phyloP scores from a whole-genome alignment of 2,797 vertebrate genomes.

The Agapornis canus region DNA sequence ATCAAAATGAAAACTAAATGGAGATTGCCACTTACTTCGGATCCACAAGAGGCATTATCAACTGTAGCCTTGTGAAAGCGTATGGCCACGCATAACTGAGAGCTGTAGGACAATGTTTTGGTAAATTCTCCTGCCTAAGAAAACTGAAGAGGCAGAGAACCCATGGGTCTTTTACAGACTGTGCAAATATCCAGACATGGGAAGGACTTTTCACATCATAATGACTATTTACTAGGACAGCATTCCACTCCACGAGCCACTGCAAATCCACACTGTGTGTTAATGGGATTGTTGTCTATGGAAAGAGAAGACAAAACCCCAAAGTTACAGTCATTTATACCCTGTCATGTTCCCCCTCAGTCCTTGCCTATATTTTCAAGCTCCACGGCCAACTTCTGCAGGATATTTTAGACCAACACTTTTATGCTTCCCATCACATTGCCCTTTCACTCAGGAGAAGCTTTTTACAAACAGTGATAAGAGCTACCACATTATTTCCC shows the following conservation, averaged over 20 bases:
- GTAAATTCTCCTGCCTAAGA: constrained; percentile 94
- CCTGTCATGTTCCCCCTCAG: neutral
- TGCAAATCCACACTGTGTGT: constrained; percentile 95
- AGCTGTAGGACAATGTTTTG: constrained; percentile 93
- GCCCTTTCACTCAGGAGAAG: neutral
- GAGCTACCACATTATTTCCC: neutral
- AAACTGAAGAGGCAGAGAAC: constrained; percentile 98
- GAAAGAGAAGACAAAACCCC: neutral
- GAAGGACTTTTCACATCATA: constrained; percentile 98
- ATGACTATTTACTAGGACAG: constrained; percentile 93
- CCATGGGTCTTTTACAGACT: constrained; percentile 97
- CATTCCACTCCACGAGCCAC: constrained; percentile 98
- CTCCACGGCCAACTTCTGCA: neutral
- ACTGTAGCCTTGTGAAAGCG: constrained; percentile 92
- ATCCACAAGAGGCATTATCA: constrained; percentile 94
- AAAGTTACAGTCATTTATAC: neutral
- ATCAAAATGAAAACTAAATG: neutral
- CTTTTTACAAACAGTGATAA: neutral
- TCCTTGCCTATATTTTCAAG: neutral
- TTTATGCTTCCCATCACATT: neutral
- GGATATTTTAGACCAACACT: neutral
- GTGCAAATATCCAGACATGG: constrained; percentile 98
- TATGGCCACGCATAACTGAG: constrained; percentile 98
- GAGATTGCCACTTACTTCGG: constrained; percentile 86
- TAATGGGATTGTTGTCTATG: constrained; percentile 87